These are phyloP conservation scores for Brachyptera putata DNA, from an alignment of 2,888 invertebrate species.

Conservation along the genomic window DNA sequence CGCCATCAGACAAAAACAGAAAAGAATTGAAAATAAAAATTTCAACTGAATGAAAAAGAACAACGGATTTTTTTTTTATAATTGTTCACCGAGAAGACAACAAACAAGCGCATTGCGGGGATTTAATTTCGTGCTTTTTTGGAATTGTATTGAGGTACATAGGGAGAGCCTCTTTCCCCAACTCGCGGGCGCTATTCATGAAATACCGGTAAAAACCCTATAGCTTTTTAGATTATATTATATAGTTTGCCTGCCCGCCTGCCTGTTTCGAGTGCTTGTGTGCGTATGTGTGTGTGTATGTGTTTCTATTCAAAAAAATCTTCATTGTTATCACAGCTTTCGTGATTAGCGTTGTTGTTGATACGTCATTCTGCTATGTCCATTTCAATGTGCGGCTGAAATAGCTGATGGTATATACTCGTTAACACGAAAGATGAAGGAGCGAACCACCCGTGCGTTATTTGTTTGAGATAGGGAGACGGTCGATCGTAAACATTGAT, in stretches of 20 bases:
- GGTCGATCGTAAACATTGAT: no score
- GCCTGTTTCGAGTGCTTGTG: background rate
- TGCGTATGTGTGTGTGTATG: conserved; percentile 22
- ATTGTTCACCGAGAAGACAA: conserved; percentile 28
- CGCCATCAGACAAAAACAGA: conserved; percentile 14
- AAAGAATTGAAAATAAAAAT: conserved; percentile 26
- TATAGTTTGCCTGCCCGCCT: background rate
- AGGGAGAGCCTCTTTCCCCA: no score
- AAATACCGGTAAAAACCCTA: no score
- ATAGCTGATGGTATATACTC: no score
- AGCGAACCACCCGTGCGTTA: no score
- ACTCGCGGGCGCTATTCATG: no score
- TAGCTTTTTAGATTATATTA: no score
- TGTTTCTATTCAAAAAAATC: conserved; percentile 3
- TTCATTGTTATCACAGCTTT: background rate
- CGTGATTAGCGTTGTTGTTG: conserved; percentile 24
- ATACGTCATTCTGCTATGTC: conserved; percentile 2
- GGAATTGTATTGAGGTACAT: conserved; percentile 21
- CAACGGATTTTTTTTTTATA: conserved; percentile 16
- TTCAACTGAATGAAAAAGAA: conserved; percentile 23
- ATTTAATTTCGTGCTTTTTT: conserved; percentile 27
- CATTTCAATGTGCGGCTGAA: background rate
- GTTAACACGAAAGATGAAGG: no score
- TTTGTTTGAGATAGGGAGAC: no score
- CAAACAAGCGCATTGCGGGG: conserved; percentile 29